Conservation (phyloP, 1,140 invertebrate species). For the Drosophila lini region DNA sequence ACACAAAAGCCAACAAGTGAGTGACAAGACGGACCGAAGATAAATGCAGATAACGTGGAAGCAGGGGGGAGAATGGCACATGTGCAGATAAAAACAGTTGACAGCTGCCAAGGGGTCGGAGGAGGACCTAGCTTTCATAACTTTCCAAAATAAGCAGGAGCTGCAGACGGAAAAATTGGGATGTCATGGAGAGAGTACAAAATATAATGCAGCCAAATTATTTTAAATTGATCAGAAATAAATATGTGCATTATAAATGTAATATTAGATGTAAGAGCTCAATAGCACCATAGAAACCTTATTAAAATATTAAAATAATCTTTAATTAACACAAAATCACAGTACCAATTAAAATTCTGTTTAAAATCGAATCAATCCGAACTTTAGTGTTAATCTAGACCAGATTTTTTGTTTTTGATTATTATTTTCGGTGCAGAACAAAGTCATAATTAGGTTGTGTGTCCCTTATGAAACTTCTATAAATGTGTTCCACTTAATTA, state of each 20-base stretch:
- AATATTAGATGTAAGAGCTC: not conserved
- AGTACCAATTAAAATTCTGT: not conserved
- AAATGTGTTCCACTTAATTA: conserved; percentile 4
- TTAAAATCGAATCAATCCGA: not conserved
- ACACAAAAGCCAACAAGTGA: conserved; percentile 37
- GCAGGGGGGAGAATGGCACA: conserved; percentile 5
- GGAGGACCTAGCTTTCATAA: conserved; percentile 12
- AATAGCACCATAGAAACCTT: not conserved
- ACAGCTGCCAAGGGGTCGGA: conserved; percentile 1
- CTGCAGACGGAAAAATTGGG: not conserved
- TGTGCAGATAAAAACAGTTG: conserved; percentile 28
- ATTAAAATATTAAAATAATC: no score
- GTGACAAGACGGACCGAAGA: conserved; percentile 33
- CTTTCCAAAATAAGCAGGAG: not conserved
- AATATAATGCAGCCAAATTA: no score
- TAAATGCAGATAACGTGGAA: conserved; percentile 18
- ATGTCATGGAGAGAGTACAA: not conserved
- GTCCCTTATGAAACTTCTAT: not conserved
- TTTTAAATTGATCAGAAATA: no score
- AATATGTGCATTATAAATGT: no score
- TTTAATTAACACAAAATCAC: not conserved
- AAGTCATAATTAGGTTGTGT: not conserved
- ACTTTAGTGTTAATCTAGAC: not conserved
- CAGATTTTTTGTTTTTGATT: not conserved
- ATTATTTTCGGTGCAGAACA: no score